Percentiles rank a stretch among this genome's conserved stretches.
Evolutionary conservation across 2,797 vertebrate species (phyloP).

Genomic region (Austrolebias charrua): DNA sequence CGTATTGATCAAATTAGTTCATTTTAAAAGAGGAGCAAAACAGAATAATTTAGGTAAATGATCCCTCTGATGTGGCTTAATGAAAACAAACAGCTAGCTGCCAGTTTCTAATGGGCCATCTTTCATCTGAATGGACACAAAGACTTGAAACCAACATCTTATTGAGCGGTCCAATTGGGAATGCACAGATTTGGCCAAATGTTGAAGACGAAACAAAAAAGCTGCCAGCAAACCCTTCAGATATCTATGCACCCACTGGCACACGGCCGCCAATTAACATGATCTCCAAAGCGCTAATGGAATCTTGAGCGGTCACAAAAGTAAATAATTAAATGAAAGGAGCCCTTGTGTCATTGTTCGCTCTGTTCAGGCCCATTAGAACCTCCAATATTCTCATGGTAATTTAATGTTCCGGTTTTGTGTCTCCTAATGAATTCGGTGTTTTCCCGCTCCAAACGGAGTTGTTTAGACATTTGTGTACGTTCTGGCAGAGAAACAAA

Average conservation of each 20-base stretch:
- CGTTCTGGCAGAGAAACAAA: conserved; percentile 81
- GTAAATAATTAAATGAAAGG: conserved; percentile 77
- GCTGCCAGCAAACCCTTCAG: conserved; percentile 70
- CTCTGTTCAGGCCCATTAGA: conserved; percentile 71
- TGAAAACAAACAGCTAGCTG: conserved; percentile 75
- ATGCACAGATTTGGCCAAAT: conserved; percentile 78
- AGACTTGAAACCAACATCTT: conserved; percentile 76
- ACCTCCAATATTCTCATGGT: conserved; percentile 78
- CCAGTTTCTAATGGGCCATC: conserved; percentile 73
- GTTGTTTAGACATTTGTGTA: conserved; percentile 78
- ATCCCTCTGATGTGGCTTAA: conserved; percentile 76
- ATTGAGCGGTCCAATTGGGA: conserved; percentile 67
- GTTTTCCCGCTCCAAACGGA: conserved; percentile 72
- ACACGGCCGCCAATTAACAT: conserved; percentile 71
- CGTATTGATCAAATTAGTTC: conserved; percentile 32
- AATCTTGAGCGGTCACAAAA: conserved; percentile 79
- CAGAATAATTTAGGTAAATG: conserved; percentile 80
- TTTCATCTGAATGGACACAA: conserved; percentile 79
- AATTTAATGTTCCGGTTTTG: conserved; percentile 73
- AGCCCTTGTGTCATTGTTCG: conserved; percentile 70
- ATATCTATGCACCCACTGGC: conserved; percentile 78
- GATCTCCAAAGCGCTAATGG: conserved; percentile 77
- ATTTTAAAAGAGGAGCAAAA: conserved; percentile 55
- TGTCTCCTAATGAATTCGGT: conserved; percentile 75
- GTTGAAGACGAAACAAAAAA: conserved; percentile 67